These are phyloP conservation scores for Lepus oiostolus DNA, from an alignment of 2,797 vertebrate species.

Conservation along the genomic window DNA sequence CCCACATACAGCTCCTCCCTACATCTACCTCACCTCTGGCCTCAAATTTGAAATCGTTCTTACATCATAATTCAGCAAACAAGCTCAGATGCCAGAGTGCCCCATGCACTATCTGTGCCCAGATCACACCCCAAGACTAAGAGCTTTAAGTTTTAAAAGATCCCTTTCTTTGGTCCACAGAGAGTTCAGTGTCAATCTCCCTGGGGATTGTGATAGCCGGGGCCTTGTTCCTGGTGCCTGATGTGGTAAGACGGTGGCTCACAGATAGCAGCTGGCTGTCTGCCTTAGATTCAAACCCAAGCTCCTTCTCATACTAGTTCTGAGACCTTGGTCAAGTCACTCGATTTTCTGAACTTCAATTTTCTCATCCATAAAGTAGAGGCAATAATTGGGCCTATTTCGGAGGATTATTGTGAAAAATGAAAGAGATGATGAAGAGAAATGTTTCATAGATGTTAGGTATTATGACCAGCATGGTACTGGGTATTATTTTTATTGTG, in stretches of 20 bases:
- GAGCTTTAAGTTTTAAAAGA: not conserved
- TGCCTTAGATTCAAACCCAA: conserved; percentile 7
- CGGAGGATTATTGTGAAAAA: not conserved
- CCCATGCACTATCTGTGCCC: not conserved
- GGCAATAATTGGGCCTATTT: not conserved
- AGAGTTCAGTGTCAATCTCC: too few species aligned
- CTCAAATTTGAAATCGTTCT: not conserved
- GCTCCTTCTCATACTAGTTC: not conserved
- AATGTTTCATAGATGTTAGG: not conserved
- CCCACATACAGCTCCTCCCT: not conserved
- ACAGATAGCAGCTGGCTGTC: not conserved
- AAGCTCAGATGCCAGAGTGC: not conserved
- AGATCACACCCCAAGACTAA: not conserved
- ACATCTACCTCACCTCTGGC: not conserved
- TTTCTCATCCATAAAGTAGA: conserved; percentile 29
- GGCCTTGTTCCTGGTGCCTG: too few species aligned
- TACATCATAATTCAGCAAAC: not conserved
- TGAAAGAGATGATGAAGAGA: not conserved
- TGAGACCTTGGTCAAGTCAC: not conserved
- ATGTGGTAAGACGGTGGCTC: too few species aligned
- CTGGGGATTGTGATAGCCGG: too few species aligned
- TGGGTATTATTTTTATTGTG: not conserved
- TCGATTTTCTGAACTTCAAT: conserved; percentile 13
- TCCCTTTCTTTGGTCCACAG: not conserved
- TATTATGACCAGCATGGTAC: not conserved